These are phyloP conservation scores for Vespertilio murinus DNA, from an alignment of 2,797 vertebrate genomes.

Conservation along the genomic window DNA sequence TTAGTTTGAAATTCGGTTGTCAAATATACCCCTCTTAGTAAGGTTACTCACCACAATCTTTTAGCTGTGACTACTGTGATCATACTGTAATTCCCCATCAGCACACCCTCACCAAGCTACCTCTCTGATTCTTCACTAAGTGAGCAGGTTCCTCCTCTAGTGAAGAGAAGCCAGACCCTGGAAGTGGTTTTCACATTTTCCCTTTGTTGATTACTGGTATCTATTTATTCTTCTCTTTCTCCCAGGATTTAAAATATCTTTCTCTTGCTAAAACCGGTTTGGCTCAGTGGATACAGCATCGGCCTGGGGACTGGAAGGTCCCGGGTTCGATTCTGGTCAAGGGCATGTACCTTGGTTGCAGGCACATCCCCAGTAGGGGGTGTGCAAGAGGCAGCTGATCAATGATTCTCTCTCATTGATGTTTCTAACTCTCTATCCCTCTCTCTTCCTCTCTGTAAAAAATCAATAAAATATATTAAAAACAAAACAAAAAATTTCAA, in stretches of 20 bases:
- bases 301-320: too few species aligned
- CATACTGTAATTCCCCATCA: neutral
- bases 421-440: too few species aligned
- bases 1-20: neutral
- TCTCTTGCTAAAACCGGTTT: too few species aligned
- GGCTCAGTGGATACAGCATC: too few species aligned
- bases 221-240: neutral
- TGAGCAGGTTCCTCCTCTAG: neutral
- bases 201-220: neutral
- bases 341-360: too few species aligned
- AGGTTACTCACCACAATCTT: neutral
- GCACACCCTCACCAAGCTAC: neutral
- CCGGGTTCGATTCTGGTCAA: too few species aligned
- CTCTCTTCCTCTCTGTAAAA: too few species aligned
- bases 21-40: neutral
- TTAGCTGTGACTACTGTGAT: neutral
- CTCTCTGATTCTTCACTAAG: neutral
- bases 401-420: too few species aligned
- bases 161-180: neutral
- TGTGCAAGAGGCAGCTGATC: too few species aligned
- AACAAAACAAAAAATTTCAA: too few species aligned
- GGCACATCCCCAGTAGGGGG: too few species aligned
- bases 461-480: too few species aligned
- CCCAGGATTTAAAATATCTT: neutral
- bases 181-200: neutral